Conservation (phyloP, 2,888 invertebrate species). For the Micoletzkya japonica region DNA sequence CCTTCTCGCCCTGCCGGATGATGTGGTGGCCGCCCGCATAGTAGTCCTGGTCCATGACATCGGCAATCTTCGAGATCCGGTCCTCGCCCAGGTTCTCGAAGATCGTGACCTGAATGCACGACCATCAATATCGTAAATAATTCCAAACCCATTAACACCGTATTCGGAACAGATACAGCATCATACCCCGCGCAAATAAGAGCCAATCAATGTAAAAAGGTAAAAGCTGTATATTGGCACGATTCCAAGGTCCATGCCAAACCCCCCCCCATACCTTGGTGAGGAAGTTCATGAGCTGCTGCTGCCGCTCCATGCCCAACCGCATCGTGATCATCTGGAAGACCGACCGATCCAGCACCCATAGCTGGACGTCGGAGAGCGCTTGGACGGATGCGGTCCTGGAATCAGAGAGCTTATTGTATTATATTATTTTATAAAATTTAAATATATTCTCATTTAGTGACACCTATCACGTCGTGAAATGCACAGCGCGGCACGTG, state of each 20-base stretch:
- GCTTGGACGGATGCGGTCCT: conserved; percentile 69
- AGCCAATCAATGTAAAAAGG: conserved; percentile 9
- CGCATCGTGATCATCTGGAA: conserved; percentile 88
- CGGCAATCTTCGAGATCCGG: conserved; percentile 75
- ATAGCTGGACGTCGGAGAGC: conserved; percentile 80
- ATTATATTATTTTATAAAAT: too few relatives aligned
- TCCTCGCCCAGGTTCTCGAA: conserved; percentile 62
- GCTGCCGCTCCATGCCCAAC: conserved; percentile 81
- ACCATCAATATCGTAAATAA: not conserved
- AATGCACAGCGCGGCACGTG: too few relatives aligned
- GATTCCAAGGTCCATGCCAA: not conserved
- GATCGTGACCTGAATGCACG: conserved; percentile 56
- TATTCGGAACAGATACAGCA: not conserved
- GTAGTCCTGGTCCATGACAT: conserved; percentile 78
- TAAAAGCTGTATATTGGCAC: not conserved
- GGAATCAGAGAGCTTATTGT: conserved; percentile 19
- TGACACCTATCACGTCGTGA: too few relatives aligned
- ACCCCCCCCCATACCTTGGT: conserved; percentile 57
- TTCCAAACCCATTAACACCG: not conserved
- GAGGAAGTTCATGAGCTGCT: conserved; percentile 83
- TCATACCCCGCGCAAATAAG: not conserved
- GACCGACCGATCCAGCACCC: conserved; percentile 83
- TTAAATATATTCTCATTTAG: too few relatives aligned
- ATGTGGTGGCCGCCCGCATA: conserved; percentile 80
- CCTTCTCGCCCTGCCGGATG: conserved; percentile 79